Evolutionary conservation across 2,888 invertebrate genomes (phyloP).

Genomic region (Amphipoea lucens): DNA sequence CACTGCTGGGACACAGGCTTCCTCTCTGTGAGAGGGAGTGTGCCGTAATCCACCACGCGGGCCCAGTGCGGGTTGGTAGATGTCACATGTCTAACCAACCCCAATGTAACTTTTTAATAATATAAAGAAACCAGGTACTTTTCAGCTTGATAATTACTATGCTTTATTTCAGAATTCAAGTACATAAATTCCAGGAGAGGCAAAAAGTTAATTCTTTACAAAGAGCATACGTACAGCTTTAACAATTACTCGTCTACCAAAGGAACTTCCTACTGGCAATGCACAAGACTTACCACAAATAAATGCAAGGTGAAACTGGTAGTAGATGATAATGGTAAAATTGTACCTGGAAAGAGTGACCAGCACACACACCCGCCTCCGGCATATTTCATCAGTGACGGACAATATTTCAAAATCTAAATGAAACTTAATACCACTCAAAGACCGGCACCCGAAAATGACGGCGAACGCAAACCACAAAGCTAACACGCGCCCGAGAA

Average conservation of each 20-base stretch:
- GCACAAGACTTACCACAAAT: background rate
- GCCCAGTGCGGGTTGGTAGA: background rate
- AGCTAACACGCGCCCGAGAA: no score
- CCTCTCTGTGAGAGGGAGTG: background rate
- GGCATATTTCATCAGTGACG: constrained; percentile 1
- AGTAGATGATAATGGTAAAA: constrained; percentile 4
- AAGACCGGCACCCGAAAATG: no score
- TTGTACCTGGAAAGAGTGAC: background rate
- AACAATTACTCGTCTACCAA: constrained; percentile 16
- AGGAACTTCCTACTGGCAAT: constrained; percentile 25
- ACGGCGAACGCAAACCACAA: no score
- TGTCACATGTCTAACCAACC: background rate
- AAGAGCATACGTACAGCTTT: constrained; percentile 28
- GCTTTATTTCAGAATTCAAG: constrained; percentile 31
- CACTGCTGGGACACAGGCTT: background rate
- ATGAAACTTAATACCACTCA: background rate
- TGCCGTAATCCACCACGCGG: background rate
- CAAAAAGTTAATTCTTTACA: constrained; percentile 27
- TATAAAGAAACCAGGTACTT: background rate
- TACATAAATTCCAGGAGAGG: constrained; percentile 33
- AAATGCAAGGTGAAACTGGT: constrained; percentile 29
- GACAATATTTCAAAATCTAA: constrained; percentile 26
- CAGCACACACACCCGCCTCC: constrained; percentile 27
- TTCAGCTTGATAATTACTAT: background rate
- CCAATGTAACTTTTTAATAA: background rate